Evolutionary conservation across 1,140 invertebrate species (phyloP).

Genomic region (Planococcus citri): DNA sequence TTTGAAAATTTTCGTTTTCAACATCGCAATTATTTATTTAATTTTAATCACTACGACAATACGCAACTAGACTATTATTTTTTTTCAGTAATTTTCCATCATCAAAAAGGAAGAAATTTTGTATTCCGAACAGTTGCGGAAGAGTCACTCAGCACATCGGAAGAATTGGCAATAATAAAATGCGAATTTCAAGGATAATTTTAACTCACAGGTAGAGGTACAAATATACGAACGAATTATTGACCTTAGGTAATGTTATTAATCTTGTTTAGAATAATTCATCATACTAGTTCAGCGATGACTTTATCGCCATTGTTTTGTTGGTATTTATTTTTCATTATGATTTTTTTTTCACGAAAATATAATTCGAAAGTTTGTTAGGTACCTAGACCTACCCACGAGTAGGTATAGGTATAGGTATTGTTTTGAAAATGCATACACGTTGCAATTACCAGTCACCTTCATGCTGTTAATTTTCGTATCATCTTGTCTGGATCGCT

Average conservation of each 20-base stretch:
- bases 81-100: background rate
- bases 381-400: too few relatives aligned
- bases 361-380: background rate
- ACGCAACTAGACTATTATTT: too few relatives aligned
- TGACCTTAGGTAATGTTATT: background rate
- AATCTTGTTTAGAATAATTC: background rate
- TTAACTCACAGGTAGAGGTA: too few relatives aligned
- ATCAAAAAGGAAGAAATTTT: background rate
- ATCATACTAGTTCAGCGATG: too few relatives aligned
- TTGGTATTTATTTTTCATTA: background rate
- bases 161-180: background rate
- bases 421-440: background rate
- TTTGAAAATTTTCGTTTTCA: too few relatives aligned
- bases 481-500: too few relatives aligned
- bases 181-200: background rate
- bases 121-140: background rate
- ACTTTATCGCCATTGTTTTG: too few relatives aligned
- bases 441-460: background rate
- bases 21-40: too few relatives aligned
- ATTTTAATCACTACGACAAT: background rate
- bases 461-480: background rate
- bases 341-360: background rate
- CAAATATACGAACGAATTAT: background rate
- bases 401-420: too few relatives aligned
- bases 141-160: background rate